Evolutionary conservation across 2,797 vertebrate species (phyloP).

Genomic region (Sebastiscus tertius): DNA sequence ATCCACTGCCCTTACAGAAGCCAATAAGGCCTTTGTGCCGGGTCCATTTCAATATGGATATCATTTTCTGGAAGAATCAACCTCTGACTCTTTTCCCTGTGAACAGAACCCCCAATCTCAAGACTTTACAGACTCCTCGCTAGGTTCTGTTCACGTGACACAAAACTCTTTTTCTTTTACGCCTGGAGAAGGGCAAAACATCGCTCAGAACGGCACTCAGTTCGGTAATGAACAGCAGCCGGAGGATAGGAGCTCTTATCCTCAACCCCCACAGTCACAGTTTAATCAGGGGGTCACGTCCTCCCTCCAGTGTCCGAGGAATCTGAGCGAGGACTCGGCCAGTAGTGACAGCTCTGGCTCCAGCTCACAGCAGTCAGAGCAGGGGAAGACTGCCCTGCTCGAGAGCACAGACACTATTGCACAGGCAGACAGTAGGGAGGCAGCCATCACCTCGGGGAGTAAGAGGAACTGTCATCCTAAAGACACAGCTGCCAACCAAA

Average conservation of each 20-base stretch:
- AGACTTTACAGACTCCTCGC: slow-evolving; percentile 80
- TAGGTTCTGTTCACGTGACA: slow-evolving; percentile 78
- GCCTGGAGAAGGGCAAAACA: slow-evolving; percentile 84
- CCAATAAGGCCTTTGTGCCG: slow-evolving; percentile 82
- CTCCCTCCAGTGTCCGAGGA: slow-evolving; percentile 81
- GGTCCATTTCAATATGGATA: slow-evolving; percentile 88
- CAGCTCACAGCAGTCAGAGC: slow-evolving; percentile 83
- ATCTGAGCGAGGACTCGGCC: slow-evolving; percentile 79
- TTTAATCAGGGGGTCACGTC: slow-evolving; percentile 83
- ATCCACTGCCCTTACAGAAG: slow-evolving; percentile 83
- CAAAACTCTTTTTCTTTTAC: slow-evolving; percentile 86
- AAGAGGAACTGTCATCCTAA: slow-evolving; percentile 86
- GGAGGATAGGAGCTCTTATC: slow-evolving; percentile 81
- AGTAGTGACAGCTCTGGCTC: slow-evolving; percentile 86
- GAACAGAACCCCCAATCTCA: slow-evolving; percentile 79
- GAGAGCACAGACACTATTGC: slow-evolving; percentile 87
- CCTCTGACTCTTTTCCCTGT: slow-evolving; percentile 82
- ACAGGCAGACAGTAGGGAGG: slow-evolving; percentile 80
- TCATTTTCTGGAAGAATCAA: slow-evolving; percentile 83
- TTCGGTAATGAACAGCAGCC: slow-evolving; percentile 78
- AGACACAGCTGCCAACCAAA: slow-evolving; percentile 82
- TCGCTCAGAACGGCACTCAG: slow-evolving; percentile 73
- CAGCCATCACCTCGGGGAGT: slow-evolving; percentile 78
- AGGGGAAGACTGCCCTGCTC: slow-evolving; percentile 82
- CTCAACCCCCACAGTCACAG: slow-evolving; percentile 73